phyloP scores from a whole-genome alignment of 2,797 vertebrate species.

The Micrastur ruficollis region DNA sequence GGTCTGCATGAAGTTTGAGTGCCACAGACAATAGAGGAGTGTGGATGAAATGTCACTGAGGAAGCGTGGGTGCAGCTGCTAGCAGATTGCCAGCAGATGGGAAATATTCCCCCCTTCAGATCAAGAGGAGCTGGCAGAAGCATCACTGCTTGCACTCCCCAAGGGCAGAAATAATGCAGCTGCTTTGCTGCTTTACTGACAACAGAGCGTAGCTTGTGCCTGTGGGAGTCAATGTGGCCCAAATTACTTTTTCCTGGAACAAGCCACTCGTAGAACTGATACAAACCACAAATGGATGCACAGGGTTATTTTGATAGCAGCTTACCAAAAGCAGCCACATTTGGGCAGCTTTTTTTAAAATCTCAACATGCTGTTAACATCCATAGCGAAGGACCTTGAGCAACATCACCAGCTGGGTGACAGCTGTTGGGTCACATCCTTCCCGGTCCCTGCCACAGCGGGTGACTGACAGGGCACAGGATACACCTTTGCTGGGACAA shows the following conservation, averaged over 20 bases:
- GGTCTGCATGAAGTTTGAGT: neutral
- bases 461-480: neutral
- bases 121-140: neutral
- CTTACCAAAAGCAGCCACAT: neutral
- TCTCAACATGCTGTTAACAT: neutral
- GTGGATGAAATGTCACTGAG: neutral
- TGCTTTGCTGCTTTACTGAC: neutral
- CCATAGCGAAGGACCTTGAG: neutral
- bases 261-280: neutral
- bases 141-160: neutral
- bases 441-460: neutral
- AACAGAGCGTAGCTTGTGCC: neutral
- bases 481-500: neutral
- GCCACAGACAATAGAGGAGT: rapidly evolving
- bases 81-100: neutral
- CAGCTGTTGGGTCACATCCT: constrained; percentile 1
- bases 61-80: neutral
- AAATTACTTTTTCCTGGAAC: neutral
- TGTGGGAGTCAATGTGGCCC: neutral
- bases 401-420: neutral
- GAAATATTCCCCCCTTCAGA: neutral
- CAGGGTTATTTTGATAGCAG: neutral
- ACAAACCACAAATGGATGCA: neutral
- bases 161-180: neutral
- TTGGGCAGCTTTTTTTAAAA: neutral